phyloP scores from a whole-genome alignment of 2,888 invertebrate species.

The Axea sp. region DNA sequence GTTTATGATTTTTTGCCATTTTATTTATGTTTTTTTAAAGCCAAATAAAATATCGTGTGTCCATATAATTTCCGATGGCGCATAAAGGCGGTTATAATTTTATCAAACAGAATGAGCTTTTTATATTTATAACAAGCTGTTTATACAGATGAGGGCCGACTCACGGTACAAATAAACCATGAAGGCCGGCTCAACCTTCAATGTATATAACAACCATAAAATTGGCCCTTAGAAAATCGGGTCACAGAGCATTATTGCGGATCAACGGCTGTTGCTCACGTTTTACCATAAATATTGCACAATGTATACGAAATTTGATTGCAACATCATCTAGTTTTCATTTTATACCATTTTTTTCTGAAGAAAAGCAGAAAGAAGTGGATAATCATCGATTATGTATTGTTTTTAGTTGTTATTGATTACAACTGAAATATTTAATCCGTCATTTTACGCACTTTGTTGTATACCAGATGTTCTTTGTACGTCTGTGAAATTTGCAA shows the following conservation, averaged over 20 bases:
- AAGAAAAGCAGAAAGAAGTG: too few relatives aligned
- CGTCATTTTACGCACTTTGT: too few relatives aligned
- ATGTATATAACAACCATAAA: slow-evolving; percentile 56
- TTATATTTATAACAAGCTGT: slow-evolving; percentile 51
- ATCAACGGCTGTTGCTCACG: slow-evolving; percentile 46
- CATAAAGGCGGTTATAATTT: slow-evolving; percentile 58
- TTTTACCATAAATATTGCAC: slow-evolving; percentile 51
- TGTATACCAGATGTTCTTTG: too few relatives aligned
- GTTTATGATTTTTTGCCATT: too few relatives aligned
- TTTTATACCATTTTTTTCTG: too few relatives aligned
- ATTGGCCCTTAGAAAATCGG: slow-evolving; percentile 61
- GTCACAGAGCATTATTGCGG: slow-evolving; percentile 60
- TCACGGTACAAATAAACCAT: slow-evolving; percentile 48
- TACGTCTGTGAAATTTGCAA: too few relatives aligned
- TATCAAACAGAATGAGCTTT: slow-evolving; percentile 57
- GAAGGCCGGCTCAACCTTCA: slow-evolving; percentile 57
- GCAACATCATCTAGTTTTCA: too few relatives aligned
- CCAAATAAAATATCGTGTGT: slow-evolving; percentile 14
- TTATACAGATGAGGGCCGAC: slow-evolving; percentile 52
- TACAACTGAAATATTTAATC: too few relatives aligned
- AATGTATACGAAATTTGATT: not conserved
- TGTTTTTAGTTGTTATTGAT: too few relatives aligned
- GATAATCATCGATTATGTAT: too few relatives aligned
- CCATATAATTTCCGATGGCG: slow-evolving; percentile 50
- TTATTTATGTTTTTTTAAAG: slow-evolving; percentile 11